These are phyloP conservation scores for Spinus pinus DNA, from an alignment of 2,797 vertebrate genomes.

Conservation along the genomic window DNA sequence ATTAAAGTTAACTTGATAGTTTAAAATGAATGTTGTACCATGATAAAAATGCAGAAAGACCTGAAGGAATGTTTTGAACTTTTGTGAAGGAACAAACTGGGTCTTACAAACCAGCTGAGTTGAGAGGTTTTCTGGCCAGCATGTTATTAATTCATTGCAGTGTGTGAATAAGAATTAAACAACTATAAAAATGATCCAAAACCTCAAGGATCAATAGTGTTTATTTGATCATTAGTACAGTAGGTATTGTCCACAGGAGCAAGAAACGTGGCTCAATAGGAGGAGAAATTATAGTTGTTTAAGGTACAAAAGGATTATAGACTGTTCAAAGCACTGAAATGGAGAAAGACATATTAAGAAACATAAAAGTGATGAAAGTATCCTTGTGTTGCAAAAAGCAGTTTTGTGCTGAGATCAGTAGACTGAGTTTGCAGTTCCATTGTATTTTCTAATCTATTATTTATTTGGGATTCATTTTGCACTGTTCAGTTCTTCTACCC, in stretches of 20 bases:
- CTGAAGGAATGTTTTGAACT: not conserved
- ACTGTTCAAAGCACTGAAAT: not conserved
- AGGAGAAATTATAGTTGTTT: not conserved
- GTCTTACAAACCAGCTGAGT: not conserved
- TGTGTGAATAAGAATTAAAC: not conserved
- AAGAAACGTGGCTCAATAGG: not conserved
- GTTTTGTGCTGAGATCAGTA: conserved; percentile 26
- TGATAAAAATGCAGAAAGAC: not conserved
- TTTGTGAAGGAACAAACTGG: not conserved
- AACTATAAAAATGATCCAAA: not conserved
- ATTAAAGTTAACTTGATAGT: not conserved
- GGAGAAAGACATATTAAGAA: not conserved
- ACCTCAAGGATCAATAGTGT: not conserved
- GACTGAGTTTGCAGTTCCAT: conserved; percentile 19
- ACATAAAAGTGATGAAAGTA: not conserved
- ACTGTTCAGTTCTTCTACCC: conserved; percentile 10
- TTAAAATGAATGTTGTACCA: not conserved
- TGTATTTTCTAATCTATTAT: conserved; percentile 61
- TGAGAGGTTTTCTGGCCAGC: not conserved
- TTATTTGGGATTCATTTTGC: conserved; percentile 52
- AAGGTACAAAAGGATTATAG: not conserved
- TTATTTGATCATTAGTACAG: not conserved
- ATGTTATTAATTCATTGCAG: not conserved
- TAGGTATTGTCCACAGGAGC: not conserved
- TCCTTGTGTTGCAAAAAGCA: not conserved